These are phyloP conservation scores for Labeo catla DNA, from an alignment of 2,113 vertebrate species.

Conservation along the genomic window DNA sequence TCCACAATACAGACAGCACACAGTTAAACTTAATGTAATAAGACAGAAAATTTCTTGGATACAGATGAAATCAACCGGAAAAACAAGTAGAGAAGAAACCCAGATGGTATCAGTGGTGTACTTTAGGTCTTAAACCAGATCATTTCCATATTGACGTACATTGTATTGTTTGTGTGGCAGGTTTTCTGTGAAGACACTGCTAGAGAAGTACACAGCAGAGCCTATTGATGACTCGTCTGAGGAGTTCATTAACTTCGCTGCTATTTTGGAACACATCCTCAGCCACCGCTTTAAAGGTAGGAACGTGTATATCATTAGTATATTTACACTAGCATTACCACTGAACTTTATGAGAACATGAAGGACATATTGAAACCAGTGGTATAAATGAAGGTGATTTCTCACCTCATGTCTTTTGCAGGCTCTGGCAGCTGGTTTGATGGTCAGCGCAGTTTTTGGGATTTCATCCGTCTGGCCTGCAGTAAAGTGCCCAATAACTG, in stretches of 20 bases:
- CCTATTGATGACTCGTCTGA: slow-evolving; percentile 96
- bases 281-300: slow-evolving; percentile 93
- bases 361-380: neutral
- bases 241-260: slow-evolving; percentile 95
- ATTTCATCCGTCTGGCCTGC: slow-evolving; percentile 92
- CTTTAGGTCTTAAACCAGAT: neutral
- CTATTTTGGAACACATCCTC: slow-evolving; percentile 96
- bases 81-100: neutral
- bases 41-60: neutral
- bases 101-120: neutral
- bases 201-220: slow-evolving; percentile 93
- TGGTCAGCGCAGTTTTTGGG: slow-evolving; percentile 94
- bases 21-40: neutral
- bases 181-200: slow-evolving; percentile 93
- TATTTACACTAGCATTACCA: neutral
- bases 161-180: slow-evolving; percentile 62
- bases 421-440: slow-evolving; percentile 95
- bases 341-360: neutral
- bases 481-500: slow-evolving; percentile 95
- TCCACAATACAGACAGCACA: neutral
- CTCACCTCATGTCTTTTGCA: slow-evolving; percentile 56
- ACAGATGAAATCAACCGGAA: neutral
- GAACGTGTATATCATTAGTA: neutral
- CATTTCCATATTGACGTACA: neutral
- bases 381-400: neutral